A percentile compares a stretch with the other conserved stretches of the same genome.
These are phyloP conservation scores for Trematocara caparti DNA, from an alignment of 2,797 vertebrate species.

Conservation along the genomic window DNA sequence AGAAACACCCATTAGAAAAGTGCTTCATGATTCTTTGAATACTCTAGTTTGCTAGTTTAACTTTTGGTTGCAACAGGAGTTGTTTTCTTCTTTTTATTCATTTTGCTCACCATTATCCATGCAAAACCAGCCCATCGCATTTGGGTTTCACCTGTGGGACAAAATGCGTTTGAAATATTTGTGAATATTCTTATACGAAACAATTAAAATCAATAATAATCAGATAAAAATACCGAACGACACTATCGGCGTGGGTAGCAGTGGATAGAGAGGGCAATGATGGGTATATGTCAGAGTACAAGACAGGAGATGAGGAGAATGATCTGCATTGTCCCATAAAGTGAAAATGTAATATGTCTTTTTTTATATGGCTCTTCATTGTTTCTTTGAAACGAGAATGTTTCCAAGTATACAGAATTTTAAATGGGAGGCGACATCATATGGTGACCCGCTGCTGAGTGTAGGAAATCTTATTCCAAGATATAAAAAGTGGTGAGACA, in stretches of 20 bases:
- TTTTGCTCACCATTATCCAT: background rate
- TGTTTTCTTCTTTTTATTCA: background rate
- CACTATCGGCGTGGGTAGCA: background rate
- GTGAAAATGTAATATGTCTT: background rate
- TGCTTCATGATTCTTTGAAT: background rate
- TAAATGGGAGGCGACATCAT: background rate
- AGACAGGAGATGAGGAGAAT: background rate
- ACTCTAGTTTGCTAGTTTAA: background rate
- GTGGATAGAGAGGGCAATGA: background rate
- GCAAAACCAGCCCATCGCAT: background rate
- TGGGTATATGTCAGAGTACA: background rate
- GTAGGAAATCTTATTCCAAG: background rate
- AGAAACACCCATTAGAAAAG: constrained; percentile 43
- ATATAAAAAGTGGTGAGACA: background rate
- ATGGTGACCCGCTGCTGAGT: background rate
- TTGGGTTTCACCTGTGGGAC: constrained; percentile 8
- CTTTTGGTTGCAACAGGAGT: background rate
- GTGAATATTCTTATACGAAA: background rate
- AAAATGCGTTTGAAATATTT: background rate
- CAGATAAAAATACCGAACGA: background rate
- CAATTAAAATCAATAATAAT: background rate
- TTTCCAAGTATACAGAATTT: background rate
- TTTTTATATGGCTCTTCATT: background rate
- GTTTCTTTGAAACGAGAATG: background rate
- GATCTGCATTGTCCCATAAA: background rate